Percentiles rank a stretch among this genome's conserved stretches.
Conservation (phyloP, 2,113 vertebrate species). For the Herpetotheres cachinnans region DNA sequence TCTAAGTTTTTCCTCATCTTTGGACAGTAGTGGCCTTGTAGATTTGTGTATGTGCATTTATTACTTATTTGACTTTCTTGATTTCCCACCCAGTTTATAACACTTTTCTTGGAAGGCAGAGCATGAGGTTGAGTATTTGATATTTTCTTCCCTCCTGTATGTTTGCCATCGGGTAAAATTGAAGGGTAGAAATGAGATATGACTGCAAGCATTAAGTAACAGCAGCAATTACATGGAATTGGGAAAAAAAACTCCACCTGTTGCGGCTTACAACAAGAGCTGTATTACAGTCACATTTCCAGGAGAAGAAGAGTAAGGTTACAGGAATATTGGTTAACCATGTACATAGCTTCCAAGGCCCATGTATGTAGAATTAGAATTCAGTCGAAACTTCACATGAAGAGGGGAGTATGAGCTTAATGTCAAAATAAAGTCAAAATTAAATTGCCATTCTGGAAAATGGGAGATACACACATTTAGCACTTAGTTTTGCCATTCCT, state of each 20-base stretch:
- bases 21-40: neutral
- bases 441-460: neutral
- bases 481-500: neutral
- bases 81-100: neutral
- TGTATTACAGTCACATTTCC: neutral
- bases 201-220: neutral
- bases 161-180: neutral
- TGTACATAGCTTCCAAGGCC: neutral
- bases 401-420: neutral
- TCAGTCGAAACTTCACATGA: neutral
- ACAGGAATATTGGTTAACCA: neutral
- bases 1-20: neutral
- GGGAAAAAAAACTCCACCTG: neutral
- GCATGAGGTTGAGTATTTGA: neutral
- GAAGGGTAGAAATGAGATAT: neutral
- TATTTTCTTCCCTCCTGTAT: neutral
- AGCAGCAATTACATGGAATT: neutral
- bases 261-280: neutral
- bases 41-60: neutral
- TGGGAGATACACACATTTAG: neutral
- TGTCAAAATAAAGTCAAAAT: neutral
- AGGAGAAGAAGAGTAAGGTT: neutral
- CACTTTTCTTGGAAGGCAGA: neutral
- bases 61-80: neutral
- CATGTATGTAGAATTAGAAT: neutral